Evolutionary conservation across 2,888 invertebrate species (phyloP).

Genomic region (Hedychridium roseum): DNA sequence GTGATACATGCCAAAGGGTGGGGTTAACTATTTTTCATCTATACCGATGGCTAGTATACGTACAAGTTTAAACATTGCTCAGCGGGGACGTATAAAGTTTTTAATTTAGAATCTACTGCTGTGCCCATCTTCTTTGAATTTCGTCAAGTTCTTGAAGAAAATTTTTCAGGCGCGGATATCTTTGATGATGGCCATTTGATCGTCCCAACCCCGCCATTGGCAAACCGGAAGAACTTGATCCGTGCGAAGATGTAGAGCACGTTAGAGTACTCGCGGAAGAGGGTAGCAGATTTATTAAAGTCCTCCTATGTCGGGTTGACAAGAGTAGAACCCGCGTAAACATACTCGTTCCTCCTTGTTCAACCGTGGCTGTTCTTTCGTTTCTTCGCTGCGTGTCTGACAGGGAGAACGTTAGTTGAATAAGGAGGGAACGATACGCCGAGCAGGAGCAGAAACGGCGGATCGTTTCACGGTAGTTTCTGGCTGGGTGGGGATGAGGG

Average conservation of each 20-base stretch:
- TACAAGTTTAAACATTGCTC: no score
- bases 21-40: no score
- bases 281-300: slow-evolving; percentile 60
- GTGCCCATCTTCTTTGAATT: no score
- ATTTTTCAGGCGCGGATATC: no score
- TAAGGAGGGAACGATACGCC: slow-evolving; percentile 8
- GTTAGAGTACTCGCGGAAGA: slow-evolving; percentile 25
- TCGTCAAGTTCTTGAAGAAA: no score
- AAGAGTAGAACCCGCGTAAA: slow-evolving; percentile 63
- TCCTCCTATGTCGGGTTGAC: slow-evolving; percentile 59
- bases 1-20: no score
- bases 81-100: no score
- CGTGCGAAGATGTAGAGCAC: slow-evolving; percentile 22
- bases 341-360: slow-evolving; percentile 62
- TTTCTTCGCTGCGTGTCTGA: slow-evolving; percentile 8
- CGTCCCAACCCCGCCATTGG: no score
- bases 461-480: slow-evolving; percentile 49
- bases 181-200: no score
- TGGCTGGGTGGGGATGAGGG: slow-evolving; percentile 33
- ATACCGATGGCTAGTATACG: no score
- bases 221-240: slow-evolving; percentile 32
- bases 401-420: slow-evolving; percentile 11
- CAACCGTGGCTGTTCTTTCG: slow-evolving; percentile 54
- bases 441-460: slow-evolving; percentile 19
- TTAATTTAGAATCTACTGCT: no score